Percentiles rank a stretch among this genome's conserved stretches.
phyloP scores from a whole-genome alignment of 30 jellyfish, hydroid and myxozoan genomes.

The Morbakka virulenta region DNA sequence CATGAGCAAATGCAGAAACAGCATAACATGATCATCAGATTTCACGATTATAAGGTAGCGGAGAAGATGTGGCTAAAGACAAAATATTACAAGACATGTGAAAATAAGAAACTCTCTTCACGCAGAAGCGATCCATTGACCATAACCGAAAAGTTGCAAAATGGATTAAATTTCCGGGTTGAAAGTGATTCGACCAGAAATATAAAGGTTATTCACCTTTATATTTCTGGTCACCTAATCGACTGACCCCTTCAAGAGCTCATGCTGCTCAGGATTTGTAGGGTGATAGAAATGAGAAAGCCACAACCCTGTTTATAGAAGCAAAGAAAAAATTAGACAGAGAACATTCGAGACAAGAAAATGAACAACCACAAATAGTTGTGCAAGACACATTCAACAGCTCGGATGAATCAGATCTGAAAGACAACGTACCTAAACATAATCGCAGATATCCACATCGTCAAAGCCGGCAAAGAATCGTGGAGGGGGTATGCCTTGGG shows the following conservation, averaged over 20 bases:
- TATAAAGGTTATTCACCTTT: conserved; percentile 1
- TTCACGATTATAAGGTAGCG: conserved; percentile 2
- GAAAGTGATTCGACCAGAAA: conserved; percentile 13
- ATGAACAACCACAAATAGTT: conserved; percentile 2
- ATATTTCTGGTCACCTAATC: no score
- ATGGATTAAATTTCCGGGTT: conserved; percentile 17
- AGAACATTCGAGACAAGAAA: conserved; percentile 18
- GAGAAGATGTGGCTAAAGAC: conserved; percentile 25
- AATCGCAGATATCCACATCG: conserved; percentile 41
- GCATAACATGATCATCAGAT: neutral
- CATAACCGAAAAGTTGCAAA: conserved; percentile 15
- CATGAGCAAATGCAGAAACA: conserved; percentile 23
- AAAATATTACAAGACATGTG: conserved; percentile 11
- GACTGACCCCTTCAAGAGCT: neutral
- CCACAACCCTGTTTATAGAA: neutral
- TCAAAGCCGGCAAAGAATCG: conserved; percentile 10
- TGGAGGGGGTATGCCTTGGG: conserved; percentile 28
- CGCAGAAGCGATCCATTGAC: conserved; percentile 36
- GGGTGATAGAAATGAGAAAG: neutral
- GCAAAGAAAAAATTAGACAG: neutral
- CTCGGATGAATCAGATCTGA: conserved; percentile 36
- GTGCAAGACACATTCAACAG: conserved; percentile 29
- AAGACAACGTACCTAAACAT: conserved; percentile 31
- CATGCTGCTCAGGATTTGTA: neutral
- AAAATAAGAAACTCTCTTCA: neutral